Conservation (phyloP, 2,797 vertebrate species). For the Microtus agrestis region DNA sequence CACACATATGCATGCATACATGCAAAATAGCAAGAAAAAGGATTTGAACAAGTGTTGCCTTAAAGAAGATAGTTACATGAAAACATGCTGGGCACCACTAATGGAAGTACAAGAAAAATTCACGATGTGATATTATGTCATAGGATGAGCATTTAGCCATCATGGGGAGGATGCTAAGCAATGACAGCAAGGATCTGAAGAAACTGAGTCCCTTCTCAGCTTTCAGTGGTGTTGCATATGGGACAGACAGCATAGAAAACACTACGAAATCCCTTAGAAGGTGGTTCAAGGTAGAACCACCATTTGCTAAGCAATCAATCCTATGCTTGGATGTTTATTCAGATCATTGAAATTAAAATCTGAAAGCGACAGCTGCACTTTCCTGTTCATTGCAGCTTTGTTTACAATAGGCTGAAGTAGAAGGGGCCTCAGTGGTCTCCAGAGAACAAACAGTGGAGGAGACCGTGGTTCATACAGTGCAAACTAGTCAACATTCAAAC, state of each 20-base stretch:
- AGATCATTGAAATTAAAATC: neutral
- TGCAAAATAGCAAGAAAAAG: neutral
- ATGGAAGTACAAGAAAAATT: neutral
- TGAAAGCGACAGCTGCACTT: neutral
- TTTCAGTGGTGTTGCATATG: neutral
- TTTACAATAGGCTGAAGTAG: neutral
- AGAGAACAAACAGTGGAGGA: neutral
- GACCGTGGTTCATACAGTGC: too few species aligned
- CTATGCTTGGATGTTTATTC: neutral
- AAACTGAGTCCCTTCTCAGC: neutral
- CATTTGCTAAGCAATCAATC: neutral
- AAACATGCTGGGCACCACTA: neutral
- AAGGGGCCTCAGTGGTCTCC: neutral
- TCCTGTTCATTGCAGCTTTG: neutral
- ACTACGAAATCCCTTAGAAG: neutral
- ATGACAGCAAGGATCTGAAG: neutral
- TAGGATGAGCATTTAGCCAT: neutral
- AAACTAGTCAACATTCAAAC: neutral
- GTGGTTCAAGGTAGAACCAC: neutral
- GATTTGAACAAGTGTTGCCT: neutral
- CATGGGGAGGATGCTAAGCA: neutral
- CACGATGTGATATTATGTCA: neutral
- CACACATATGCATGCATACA: neutral
- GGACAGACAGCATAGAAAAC: neutral
- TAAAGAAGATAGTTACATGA: neutral